phyloP scores from a whole-genome alignment of 2,113 vertebrate genomes.

The Hucho hucho region DNA sequence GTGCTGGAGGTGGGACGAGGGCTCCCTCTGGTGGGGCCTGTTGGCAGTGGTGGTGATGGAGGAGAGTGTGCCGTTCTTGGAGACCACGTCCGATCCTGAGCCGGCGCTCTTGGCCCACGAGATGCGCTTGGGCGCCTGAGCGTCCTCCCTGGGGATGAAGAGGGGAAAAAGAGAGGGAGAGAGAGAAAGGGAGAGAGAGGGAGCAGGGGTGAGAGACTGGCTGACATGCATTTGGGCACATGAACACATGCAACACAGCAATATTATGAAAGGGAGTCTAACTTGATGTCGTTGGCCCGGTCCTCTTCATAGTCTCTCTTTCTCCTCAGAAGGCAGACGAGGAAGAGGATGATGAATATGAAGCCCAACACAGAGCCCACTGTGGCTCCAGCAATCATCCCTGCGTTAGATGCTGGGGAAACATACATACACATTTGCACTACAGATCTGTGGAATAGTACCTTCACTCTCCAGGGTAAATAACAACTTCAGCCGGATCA shows the following conservation, averaged over 20 bases:
- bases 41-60: slow-evolving; percentile 69
- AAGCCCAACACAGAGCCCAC: slow-evolving; percentile 79
- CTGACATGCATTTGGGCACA: not conserved
- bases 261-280: slow-evolving; percentile 40
- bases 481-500: too few species aligned
- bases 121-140: slow-evolving; percentile 83
- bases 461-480: too few species aligned
- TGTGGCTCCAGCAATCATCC: slow-evolving; percentile 79
- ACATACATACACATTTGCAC: slow-evolving; percentile 8
- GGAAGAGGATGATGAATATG: slow-evolving; percentile 70
- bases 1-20: slow-evolving; percentile 21
- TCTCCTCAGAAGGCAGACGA: slow-evolving; percentile 66
- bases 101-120: slow-evolving; percentile 84
- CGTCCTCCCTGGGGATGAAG: slow-evolving; percentile 81
- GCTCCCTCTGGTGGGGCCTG: slow-evolving; percentile 68
- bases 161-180: not conserved
- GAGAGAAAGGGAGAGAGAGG: too few species aligned
- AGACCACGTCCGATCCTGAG: slow-evolving; percentile 83
- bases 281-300: slow-evolving; percentile 91
- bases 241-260: not conserved
- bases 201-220: not conserved
- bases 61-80: slow-evolving; percentile 89
- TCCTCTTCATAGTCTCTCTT: slow-evolving; percentile 77
- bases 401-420: slow-evolving; percentile 64
- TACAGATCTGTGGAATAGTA: too few species aligned